phyloP scores from a whole-genome alignment of 2,797 vertebrate genomes.

The Acipenser oxyrinchus region DNA sequence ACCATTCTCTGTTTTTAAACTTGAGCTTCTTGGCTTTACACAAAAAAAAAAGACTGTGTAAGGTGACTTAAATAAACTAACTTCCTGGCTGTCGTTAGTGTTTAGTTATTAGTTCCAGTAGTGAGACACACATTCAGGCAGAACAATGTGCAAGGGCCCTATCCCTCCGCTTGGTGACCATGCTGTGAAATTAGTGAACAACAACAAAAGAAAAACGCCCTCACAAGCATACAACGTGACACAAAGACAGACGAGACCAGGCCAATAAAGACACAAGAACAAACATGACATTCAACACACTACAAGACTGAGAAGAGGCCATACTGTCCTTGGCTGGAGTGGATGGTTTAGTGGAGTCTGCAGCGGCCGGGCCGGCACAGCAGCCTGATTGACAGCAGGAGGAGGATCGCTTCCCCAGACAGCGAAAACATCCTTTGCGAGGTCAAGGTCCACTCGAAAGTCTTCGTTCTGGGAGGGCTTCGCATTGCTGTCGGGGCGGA shows the following conservation, averaged over 20 bases:
- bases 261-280: constrained; percentile 7
- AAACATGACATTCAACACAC: constrained; percentile 34
- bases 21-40: neutral
- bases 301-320: constrained; percentile 75
- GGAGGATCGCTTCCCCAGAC: constrained; percentile 69
- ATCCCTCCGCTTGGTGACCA: constrained; percentile 3
- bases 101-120: neutral
- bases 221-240: constrained; percentile 24
- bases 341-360: constrained; percentile 63
- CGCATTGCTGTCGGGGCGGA: constrained; percentile 57
- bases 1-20: neutral
- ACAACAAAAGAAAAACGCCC: constrained; percentile 3
- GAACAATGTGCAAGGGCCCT: neutral
- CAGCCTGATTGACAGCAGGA: constrained; percentile 54
- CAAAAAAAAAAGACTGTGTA: neutral
- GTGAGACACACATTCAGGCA: neutral
- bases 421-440: constrained; percentile 86
- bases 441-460: constrained; percentile 86
- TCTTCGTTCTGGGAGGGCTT: constrained; percentile 73
- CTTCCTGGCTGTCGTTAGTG: neutral
- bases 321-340: constrained; percentile 90
- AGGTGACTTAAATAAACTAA: no score
- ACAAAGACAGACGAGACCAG: constrained; percentile 45
- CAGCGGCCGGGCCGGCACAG: constrained; percentile 52
- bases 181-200: constrained; percentile 51